Evolutionary conservation across 2,888 invertebrate genomes (phyloP), one percentile per base, ranked within the genome.

Genomic region (Cheilosia vulpina): DNA sequence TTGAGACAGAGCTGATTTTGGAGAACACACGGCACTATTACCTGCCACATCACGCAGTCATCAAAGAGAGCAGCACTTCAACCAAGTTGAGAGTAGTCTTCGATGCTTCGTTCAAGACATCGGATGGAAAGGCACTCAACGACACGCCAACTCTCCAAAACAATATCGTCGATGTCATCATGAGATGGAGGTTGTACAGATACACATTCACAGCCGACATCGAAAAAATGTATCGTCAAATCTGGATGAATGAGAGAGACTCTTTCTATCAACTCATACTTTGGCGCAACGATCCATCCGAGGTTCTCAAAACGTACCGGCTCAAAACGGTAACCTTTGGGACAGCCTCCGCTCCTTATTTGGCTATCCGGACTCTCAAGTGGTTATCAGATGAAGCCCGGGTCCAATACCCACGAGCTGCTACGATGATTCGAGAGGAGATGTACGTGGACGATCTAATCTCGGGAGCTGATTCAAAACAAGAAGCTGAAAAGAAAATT

Each of bases 81-180:
- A 72, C 77, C 0, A 71, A 58, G 41, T 31, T 68, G 7, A 57
- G 72, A 19, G 80, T 80, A n/a, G 85, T 80, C 7, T 75, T 85
- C 13, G 72, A 77, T 27, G 80, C 47, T 0, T 87, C 87, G 0
- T 62, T 58, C 15, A 63, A 66, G n/a, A 80, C 80, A 17, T 45
- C 76, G 2, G 50, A 77, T 7, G 87, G 87, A 7, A 17, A 78
- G 3, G 84, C 87, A 21, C 53, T 88, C 2, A 90, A 89, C 62
- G 60, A 60, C 11, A 50, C 65, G 7, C 60, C 60, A 9, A 9
- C 60, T 9, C 45, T 62, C 3, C 43, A 62, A 17, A 43, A 24
- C n/a, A 43, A 27, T 13, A 62, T 62, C 27, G 9, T 19, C 4
- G 27, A 27, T 9, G 21, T 62, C 31, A 47, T 62, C 3, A 19